Conservation (phyloP, 2,888 invertebrate genomes). For the Gisinianus flammeolus region DNA sequence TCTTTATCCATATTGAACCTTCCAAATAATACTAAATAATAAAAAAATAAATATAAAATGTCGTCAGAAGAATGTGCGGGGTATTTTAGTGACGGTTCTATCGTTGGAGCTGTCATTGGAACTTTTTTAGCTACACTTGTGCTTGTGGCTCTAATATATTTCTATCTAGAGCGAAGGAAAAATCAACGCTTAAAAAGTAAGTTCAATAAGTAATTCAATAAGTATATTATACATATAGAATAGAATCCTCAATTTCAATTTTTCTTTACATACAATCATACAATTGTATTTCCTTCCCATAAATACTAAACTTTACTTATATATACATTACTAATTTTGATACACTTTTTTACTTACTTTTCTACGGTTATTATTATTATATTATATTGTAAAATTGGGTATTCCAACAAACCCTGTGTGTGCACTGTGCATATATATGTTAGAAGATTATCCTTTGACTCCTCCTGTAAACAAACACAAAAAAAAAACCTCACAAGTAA, state of each 20-base stretch:
- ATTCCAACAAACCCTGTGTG: not conserved
- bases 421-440: not conserved
- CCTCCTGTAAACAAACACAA: not conserved
- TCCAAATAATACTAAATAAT: not conserved
- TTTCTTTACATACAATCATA: not conserved
- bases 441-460: not conserved
- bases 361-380: too few relatives aligned
- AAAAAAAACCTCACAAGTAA: not conserved
- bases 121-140: conserved; percentile 72
- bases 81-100: conserved; percentile 67
- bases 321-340: not conserved
- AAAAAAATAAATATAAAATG: conserved; percentile 21
- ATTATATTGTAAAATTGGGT: not conserved
- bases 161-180: conserved; percentile 70
- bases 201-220: conserved; percentile 51
- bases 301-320: not conserved
- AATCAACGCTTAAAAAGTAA: conserved; percentile 67
- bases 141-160: conserved; percentile 67
- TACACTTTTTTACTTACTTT: too few relatives aligned
- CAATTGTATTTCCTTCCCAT: not conserved
- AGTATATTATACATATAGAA: not conserved
- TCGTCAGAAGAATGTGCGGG: conserved; percentile 6
- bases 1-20: not conserved
- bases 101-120: conserved; percentile 74
- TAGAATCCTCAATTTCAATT: not conserved